Evolutionary conservation across 1,140 invertebrate genomes (phyloP).

Genomic region (Cepaea nemoralis): DNA sequence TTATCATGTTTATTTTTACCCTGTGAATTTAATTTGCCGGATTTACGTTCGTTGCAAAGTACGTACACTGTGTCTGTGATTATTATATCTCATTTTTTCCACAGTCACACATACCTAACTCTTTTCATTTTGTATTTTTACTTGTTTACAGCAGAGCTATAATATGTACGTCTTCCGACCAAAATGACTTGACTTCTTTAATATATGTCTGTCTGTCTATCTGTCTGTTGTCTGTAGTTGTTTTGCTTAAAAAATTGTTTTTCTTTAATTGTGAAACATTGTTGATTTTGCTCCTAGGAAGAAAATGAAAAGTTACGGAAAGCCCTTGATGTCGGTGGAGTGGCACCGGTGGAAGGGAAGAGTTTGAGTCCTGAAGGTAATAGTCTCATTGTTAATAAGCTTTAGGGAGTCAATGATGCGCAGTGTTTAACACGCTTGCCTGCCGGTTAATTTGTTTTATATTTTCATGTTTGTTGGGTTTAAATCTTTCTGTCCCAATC

Average conservation of each 20-base stretch:
- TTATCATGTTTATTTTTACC: no score
- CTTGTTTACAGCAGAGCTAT: no score
- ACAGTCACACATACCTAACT: no score
- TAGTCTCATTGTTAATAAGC: not conserved
- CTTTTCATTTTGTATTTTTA: no score
- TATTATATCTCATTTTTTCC: no score
- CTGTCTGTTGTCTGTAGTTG: not conserved
- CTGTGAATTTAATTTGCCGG: no score
- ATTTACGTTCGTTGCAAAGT: no score
- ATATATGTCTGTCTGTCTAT: no score
- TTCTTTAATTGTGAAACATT: not conserved
- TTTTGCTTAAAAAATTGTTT: constrained; percentile 1
- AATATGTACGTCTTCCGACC: not conserved
- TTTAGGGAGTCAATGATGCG: not conserved
- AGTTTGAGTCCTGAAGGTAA: constrained; percentile 64
- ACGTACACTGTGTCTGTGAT: no score
- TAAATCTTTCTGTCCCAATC: no score
- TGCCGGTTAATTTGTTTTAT: constrained; percentile 24
- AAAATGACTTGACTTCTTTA: not conserved
- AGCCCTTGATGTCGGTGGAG: constrained; percentile 64
- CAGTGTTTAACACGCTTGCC: no score
- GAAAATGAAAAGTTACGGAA: constrained; percentile 76
- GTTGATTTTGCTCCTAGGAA: constrained; percentile 66
- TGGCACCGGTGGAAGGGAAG: constrained; percentile 47
- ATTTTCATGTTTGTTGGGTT: not conserved